Evolutionary conservation across 2,797 vertebrate species (phyloP).

Genomic region (Myotis myotis): DNA sequence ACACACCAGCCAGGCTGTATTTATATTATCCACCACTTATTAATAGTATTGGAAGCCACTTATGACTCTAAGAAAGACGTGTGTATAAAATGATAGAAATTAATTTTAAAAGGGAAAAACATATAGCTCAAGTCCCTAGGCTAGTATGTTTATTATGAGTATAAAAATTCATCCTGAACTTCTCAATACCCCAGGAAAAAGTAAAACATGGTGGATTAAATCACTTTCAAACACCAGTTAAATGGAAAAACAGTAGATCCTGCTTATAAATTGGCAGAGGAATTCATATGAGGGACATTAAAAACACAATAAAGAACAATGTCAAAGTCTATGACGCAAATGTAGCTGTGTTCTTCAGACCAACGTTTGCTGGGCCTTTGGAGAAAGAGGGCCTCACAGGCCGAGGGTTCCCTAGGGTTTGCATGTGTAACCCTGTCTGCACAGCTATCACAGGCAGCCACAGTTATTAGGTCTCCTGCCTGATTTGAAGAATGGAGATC

Average conservation of each 20-base stretch:
- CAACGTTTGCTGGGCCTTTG: neutral
- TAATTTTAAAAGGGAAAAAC: neutral
- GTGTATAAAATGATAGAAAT: neutral
- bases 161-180: slow-evolving; percentile 8
- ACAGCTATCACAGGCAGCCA: neutral
- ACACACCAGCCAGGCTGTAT: no score
- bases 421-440: no score
- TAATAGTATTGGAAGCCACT: neutral
- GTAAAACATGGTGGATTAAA: neutral
- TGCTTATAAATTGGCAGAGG: neutral
- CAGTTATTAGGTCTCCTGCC: neutral
- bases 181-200: neutral
- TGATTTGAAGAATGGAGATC: neutral
- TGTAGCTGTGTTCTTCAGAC: neutral
- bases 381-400: neutral
- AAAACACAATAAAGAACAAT: neutral
- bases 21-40: neutral
- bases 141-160: slow-evolving; percentile 15
- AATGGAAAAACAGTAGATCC: neutral
- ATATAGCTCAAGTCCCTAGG: neutral
- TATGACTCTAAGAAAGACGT: neutral
- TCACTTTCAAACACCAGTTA: neutral
- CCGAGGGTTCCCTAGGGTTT: neutral
- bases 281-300: neutral
- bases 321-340: neutral